Conservation (phyloP, 2,888 invertebrate genomes). For the Phalera bucephala region DNA sequence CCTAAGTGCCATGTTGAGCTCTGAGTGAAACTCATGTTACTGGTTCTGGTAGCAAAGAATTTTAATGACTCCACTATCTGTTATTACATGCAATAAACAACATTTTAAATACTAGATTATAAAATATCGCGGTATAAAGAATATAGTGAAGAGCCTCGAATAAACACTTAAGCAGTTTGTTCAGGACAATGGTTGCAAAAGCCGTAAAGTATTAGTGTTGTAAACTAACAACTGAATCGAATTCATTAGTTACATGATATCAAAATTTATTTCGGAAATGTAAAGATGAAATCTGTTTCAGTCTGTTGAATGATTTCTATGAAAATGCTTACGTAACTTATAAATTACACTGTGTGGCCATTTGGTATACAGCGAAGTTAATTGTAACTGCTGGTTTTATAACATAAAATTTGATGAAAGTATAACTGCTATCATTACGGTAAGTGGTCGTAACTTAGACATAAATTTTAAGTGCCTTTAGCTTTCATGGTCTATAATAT, state of each 20-base stretch:
- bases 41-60: too few relatives aligned
- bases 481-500: background rate
- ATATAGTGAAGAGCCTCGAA: too few relatives aligned
- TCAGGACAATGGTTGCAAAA: background rate
- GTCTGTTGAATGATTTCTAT: background rate
- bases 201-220: background rate
- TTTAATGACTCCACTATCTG: too few relatives aligned
- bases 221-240: background rate
- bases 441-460: background rate
- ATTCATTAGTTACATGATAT: background rate
- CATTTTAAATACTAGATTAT: too few relatives aligned
- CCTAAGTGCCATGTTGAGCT: too few relatives aligned
- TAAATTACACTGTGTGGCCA: background rate
- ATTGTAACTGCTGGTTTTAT: background rate
- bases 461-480: background rate
- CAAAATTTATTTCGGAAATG: background rate
- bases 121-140: too few relatives aligned
- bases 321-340: background rate
- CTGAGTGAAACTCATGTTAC: too few relatives aligned
- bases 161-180: background rate
- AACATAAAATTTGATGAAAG: constrained; percentile 1
- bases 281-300: background rate
- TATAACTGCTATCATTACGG: background rate
- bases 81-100: too few relatives aligned
- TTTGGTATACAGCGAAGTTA: background rate